Conservation (phyloP, 2,113 vertebrate genomes). For the Pseudorhombus dupliciocellatus region DNA sequence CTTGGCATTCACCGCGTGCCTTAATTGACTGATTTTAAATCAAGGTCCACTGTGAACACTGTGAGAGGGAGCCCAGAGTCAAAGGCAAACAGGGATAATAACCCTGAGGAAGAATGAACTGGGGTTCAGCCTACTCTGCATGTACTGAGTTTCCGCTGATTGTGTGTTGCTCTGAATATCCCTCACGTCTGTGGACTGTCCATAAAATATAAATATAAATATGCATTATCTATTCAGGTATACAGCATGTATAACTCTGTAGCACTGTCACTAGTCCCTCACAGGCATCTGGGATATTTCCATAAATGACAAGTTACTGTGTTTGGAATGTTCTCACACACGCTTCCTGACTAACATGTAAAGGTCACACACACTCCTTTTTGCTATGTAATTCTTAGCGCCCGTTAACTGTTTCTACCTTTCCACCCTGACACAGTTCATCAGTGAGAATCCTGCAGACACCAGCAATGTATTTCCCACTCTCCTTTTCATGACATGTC, state of each 20-base stretch:
- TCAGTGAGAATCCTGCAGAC: not conserved
- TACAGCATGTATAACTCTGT: not conserved
- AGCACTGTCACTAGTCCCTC: too few species aligned
- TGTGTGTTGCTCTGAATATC: not conserved
- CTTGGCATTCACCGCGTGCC: slow-evolving; percentile 99
- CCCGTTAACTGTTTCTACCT: slow-evolving; percentile 2
- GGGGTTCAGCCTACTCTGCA: not conserved
- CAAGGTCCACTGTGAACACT: slow-evolving; percentile 79
- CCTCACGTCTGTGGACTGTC: not conserved
- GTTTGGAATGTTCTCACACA: not conserved
- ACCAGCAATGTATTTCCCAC: not conserved
- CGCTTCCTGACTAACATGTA: not conserved
- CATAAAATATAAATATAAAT: not conserved
- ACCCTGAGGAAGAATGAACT: slow-evolving; percentile 12
- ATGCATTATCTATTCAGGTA: not conserved
- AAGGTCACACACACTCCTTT: slow-evolving; percentile 31
- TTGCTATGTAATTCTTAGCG: not conserved
- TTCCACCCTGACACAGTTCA: not conserved
- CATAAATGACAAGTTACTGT: not conserved
- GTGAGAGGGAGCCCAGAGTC: slow-evolving; percentile 52
- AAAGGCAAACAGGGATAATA: not conserved
- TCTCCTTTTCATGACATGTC: slow-evolving; percentile 45
- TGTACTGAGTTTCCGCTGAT: not conserved
- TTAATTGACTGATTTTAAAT: slow-evolving; percentile 89
- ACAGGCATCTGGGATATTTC: not conserved